Evolutionary conservation across 2,113 vertebrate species (phyloP).

Genomic region (Ahaetulla prasina): DNA sequence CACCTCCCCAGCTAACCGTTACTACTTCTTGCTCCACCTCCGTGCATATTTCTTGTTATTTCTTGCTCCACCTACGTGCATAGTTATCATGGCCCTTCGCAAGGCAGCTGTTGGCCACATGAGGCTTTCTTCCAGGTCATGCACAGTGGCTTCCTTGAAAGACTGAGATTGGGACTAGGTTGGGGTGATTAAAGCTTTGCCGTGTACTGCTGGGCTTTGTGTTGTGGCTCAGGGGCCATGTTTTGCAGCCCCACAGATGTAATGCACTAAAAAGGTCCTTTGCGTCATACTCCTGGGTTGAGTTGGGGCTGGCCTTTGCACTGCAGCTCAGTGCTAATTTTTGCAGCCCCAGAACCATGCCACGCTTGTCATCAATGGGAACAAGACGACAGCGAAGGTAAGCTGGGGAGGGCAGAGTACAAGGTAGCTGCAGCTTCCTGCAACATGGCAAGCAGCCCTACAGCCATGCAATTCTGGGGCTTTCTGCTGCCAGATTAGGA

Average conservation of each 20-base stretch:
- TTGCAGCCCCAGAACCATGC: not conserved
- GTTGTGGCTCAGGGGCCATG: not conserved
- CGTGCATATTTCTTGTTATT: too few relatives aligned
- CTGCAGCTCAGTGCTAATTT: not conserved
- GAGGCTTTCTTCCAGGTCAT: not conserved
- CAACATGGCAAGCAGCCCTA: not conserved
- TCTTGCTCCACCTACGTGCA: too few relatives aligned
- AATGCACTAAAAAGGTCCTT: not conserved
- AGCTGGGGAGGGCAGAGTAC: not conserved
- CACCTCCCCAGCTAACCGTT: not conserved
- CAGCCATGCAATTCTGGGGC: not conserved
- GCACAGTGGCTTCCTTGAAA: not conserved
- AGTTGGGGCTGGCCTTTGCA: not conserved
- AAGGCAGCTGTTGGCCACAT: not conserved
- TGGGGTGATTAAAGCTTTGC: not conserved
- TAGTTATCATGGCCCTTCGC: not conserved
- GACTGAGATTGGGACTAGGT: not conserved
- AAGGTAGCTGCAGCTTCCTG: not conserved
- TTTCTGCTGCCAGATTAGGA: not conserved
- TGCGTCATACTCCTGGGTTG: not conserved
- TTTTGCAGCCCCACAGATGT: not conserved
- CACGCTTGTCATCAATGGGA: not conserved
- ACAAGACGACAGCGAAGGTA: not conserved
- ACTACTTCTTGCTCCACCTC: not conserved
- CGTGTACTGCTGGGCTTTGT: not conserved